Percentiles rank a stretch among this genome's conserved stretches.
Evolutionary conservation across 2,113 vertebrate species (phyloP).

Genomic region (Melanostigma gelatinosum): DNA sequence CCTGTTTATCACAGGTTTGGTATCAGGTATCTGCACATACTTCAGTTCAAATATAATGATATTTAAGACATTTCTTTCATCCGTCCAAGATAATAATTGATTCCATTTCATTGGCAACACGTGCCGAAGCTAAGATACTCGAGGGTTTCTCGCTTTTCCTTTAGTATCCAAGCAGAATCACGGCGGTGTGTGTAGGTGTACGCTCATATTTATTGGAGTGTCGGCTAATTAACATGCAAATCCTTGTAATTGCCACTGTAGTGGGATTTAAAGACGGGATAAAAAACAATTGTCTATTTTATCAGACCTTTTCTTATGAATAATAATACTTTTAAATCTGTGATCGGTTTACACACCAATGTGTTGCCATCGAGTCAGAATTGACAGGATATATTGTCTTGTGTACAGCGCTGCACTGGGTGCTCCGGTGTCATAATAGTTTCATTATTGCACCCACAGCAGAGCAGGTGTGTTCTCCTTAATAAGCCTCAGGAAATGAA

Average conservation of each 20-base stretch:
- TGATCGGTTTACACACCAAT: too few species aligned
- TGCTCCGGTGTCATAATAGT: neutral
- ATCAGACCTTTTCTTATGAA: neutral
- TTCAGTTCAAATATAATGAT: neutral
- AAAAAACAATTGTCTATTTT: neutral
- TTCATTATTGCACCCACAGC: neutral
- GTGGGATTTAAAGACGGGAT: neutral
- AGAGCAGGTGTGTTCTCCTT: neutral
- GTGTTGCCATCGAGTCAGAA: neutral
- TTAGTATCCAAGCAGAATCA: neutral
- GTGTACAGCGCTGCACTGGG: neutral
- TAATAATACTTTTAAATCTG: too few species aligned
- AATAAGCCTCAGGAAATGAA: neutral
- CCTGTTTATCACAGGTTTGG: neutral
- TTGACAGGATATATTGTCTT: neutral
- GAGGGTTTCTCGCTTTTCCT: neutral
- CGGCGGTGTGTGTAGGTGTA: neutral
- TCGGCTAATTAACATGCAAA: neutral
- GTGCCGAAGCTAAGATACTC: neutral
- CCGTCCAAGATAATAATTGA: neutral
- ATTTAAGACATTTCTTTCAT: neutral
- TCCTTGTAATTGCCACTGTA: neutral
- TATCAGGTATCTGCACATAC: neutral
- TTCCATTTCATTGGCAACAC: neutral
- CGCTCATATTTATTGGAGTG: neutral